These are phyloP conservation scores for Euwallacea similis DNA, from an alignment of 1,140 invertebrate genomes.

Conservation along the genomic window DNA sequence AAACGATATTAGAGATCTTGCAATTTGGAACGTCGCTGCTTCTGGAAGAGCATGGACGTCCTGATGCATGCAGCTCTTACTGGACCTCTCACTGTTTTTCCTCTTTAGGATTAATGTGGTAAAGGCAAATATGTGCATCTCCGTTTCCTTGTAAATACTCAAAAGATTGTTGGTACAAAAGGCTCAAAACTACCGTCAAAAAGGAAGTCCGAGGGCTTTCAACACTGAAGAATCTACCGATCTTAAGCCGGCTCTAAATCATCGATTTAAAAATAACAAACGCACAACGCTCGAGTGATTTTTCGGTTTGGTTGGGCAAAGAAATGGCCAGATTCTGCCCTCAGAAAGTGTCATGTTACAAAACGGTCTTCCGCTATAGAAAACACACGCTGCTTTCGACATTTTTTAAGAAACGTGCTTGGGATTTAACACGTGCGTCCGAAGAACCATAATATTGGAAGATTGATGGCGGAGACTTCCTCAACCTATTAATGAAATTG, in stretches of 20 bases:
- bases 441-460: constrained; percentile 20
- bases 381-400: not conserved
- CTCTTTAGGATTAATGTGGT: too few species aligned
- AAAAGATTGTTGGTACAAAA: too few species aligned
- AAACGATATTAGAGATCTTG: too few species aligned
- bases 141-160: too few species aligned
- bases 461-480: constrained; percentile 21
- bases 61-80: too few species aligned
- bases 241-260: constrained; percentile 27
- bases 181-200: constrained; percentile 14
- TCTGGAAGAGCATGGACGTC: too few species aligned
- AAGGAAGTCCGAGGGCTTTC: constrained; percentile 27
- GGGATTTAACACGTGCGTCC: constrained; percentile 29
- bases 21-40: too few species aligned
- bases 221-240: constrained; percentile 11
- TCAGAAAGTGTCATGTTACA: constrained; percentile 42
- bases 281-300: constrained; percentile 38
- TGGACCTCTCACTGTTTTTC: too few species aligned
- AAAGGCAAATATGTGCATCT: too few species aligned
- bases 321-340: constrained; percentile 39
- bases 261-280: constrained; percentile 38
- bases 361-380: constrained; percentile 33
- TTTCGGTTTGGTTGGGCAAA: constrained; percentile 37
- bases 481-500: constrained; percentile 7
- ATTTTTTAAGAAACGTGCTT: constrained; percentile 25